A percentile compares a stretch with the other conserved stretches of the same genome.
phyloP scores from a whole-genome alignment of 2,797 vertebrate species.

The Fistularia commersonii region DNA sequence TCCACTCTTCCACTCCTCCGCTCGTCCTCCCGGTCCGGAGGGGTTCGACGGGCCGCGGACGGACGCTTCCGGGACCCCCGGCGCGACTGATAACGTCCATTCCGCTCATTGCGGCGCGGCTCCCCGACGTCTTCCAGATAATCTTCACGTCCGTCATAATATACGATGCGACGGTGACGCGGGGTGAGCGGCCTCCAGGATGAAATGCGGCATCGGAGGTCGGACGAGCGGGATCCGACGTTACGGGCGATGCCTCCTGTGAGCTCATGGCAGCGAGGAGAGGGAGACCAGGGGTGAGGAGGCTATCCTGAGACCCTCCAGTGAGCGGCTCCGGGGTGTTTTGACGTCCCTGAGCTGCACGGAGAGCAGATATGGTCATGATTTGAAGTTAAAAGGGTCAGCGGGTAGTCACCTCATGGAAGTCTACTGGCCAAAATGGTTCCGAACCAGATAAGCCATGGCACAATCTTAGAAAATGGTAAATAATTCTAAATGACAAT shows the following conservation, averaged over 20 bases:
- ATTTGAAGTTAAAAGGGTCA: no score
- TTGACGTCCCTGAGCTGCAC: constrained; percentile 35
- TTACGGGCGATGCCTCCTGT: background rate
- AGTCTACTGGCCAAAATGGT: no score
- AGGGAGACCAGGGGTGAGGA: constrained; percentile 37
- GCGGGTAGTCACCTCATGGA: no score
- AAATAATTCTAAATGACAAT: no score
- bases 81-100: constrained; percentile 43
- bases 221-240: no score
- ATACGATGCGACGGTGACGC: no score
- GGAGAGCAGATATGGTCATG: no score
- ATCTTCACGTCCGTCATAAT: background rate
- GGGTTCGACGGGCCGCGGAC: constrained; percentile 6
- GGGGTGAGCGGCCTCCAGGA: no score
- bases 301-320: constrained; percentile 42
- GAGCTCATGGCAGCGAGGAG: constrained; percentile 42
- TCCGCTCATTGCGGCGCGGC: constrained; percentile 18
- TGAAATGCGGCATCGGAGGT: no score
- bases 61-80: constrained; percentile 11
- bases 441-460: no score
- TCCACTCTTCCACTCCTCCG: constrained; percentile 7
- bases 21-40: constrained; percentile 17
- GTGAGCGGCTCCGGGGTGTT: constrained; percentile 21
- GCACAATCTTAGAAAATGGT: no score
- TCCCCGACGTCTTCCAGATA: constrained; percentile 38